phyloP scores from a whole-genome alignment of 1,140 invertebrate species.

The Scaptodrosophila lebanonensis region DNA sequence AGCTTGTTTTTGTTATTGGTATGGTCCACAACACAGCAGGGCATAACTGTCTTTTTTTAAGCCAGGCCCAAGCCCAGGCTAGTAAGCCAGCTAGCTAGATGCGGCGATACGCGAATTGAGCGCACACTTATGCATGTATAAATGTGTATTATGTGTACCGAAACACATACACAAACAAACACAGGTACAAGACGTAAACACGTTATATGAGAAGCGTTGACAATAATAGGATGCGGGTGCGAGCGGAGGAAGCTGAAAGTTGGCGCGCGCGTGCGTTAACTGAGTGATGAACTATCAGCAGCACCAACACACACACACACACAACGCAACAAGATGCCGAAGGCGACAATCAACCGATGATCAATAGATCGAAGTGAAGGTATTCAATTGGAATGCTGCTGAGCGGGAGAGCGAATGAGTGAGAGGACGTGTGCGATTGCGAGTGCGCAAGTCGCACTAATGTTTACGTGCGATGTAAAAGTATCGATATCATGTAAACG shows the following conservation, averaged over 20 bases:
- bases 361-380: constrained; percentile 20
- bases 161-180: constrained; percentile 5
- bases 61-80: constrained; percentile 31
- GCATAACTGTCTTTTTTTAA: constrained; percentile 57
- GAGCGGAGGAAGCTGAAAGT: constrained; percentile 9
- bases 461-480: too few relatives aligned
- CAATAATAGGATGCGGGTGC: constrained; percentile 4
- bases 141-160: not conserved
- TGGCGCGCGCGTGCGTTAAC: constrained; percentile 43
- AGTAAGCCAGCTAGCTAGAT: constrained; percentile 44
- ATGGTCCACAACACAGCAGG: constrained; percentile 47
- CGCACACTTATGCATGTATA: constrained; percentile 33
- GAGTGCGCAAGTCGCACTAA: constrained; percentile 11
- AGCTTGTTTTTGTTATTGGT: constrained; percentile 56
- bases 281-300: constrained; percentile 56
- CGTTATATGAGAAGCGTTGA: constrained; percentile 51
- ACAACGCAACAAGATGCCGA: too few relatives aligned
- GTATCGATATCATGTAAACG: constrained; percentile 10
- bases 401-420: constrained; percentile 1
- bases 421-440: not conserved
- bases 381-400: constrained; percentile 37
- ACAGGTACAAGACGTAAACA: constrained; percentile 54
- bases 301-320: constrained; percentile 19
- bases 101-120: constrained; percentile 47
- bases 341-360: too few relatives aligned